These are phyloP conservation scores for Anoura caudifer DNA, from an alignment of 2,113 vertebrate genomes.

Conservation along the genomic window DNA sequence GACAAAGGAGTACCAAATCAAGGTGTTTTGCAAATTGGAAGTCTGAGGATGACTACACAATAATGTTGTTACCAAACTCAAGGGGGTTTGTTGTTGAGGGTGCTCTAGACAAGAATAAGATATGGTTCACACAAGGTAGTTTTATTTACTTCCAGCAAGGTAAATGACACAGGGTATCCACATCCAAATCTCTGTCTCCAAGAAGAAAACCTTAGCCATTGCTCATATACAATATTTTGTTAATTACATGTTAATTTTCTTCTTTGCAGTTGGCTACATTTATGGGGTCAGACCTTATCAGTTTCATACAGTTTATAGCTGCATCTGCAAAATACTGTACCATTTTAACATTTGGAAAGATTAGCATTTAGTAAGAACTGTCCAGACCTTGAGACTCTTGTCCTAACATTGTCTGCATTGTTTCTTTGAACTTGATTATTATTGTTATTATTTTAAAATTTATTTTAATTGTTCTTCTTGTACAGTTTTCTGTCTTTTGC, in stretches of 20 bases:
- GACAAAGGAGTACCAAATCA: neutral
- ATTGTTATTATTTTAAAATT: too few relatives aligned
- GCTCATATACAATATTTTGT: neutral
- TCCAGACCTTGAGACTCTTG: neutral
- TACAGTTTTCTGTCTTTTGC: too few relatives aligned
- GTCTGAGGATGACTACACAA: neutral
- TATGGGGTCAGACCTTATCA: neutral
- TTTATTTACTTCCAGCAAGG: neutral
- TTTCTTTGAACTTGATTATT: constrained; percentile 29
- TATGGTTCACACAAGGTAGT: neutral
- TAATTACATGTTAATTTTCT: neutral
- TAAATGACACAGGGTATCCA: neutral
- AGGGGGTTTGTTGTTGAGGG: neutral
- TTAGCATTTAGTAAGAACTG: neutral
- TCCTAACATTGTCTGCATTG: neutral
- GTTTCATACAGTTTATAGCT: neutral
- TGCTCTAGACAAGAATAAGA: neutral
- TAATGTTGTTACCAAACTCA: neutral
- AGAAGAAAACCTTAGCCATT: neutral
- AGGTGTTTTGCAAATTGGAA: neutral
- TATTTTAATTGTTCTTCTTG: too few relatives aligned
- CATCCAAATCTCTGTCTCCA: neutral
- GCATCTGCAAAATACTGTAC: neutral
- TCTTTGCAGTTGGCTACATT: neutral
- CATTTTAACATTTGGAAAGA: neutral